These are phyloP conservation scores for Nasonia oneida DNA, from an alignment of 2,888 invertebrate genomes.

Conservation along the genomic window DNA sequence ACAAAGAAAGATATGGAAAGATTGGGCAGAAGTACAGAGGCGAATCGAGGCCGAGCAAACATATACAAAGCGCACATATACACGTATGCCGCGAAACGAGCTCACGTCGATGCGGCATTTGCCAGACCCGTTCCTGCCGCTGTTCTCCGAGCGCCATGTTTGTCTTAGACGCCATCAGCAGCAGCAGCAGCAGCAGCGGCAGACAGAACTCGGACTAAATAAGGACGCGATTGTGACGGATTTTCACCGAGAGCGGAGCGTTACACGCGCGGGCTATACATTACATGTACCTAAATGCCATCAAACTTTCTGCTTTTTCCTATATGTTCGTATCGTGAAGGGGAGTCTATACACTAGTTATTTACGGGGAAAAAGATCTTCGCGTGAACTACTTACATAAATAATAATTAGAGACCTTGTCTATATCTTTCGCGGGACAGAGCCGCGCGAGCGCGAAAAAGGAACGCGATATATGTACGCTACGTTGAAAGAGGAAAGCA, in stretches of 20 bases:
- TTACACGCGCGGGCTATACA: slow-evolving; percentile 18
- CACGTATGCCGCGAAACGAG: not conserved
- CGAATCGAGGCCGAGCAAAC: not conserved
- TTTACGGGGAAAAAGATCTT: slow-evolving; percentile 36
- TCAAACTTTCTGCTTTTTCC: slow-evolving; percentile 4
- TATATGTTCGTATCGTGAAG: not conserved
- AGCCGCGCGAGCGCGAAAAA: slow-evolving; percentile 4
- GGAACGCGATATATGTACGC: slow-evolving; percentile 29
- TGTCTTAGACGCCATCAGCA: slow-evolving; percentile 1
- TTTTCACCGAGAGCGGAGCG: slow-evolving; percentile 34
- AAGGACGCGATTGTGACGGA: slow-evolving; percentile 51
- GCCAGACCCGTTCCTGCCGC: not conserved
- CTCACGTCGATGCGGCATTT: not conserved
- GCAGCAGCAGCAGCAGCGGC: not conserved
- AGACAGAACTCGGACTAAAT: slow-evolving; percentile 44
- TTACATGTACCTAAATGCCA: not conserved
- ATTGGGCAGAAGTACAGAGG: not conserved
- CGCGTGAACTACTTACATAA: slow-evolving; percentile 14
- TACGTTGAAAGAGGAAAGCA: not conserved
- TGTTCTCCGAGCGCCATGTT: slow-evolving; percentile 20
- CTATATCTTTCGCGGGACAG: not conserved
- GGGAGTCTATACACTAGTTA: not conserved
- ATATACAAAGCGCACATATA: slow-evolving; percentile 11
- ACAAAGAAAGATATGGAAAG: not conserved
- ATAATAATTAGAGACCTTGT: slow-evolving; percentile 38